Evolutionary conservation across 2,113 vertebrate species (phyloP), one percentile per base, ranked within the genome.

Genomic region (Scolopax mira): DNA sequence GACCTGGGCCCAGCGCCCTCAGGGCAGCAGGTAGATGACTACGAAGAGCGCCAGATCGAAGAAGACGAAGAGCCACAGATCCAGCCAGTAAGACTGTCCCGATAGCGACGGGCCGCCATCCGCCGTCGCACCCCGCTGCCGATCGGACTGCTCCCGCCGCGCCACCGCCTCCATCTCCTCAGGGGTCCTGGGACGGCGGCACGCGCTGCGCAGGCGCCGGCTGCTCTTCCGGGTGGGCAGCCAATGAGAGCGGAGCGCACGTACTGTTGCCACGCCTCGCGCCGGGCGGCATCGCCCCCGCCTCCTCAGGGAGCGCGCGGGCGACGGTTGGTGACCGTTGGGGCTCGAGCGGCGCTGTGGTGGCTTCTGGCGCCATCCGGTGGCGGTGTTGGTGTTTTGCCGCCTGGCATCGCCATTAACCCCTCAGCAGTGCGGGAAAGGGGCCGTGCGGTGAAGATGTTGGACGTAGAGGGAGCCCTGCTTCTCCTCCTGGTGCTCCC

Each of bases 61-160:
- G 14, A 99, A 41, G 28, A 99, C 10, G 79, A 99, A 99, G 16
- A 98, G 79, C 98, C 98, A 99, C 9, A 99, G 69, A 60, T 99
- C 99, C 79, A 99, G 97, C 99, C 99, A 99, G 96, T 99, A 99
- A 2, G 98, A 99, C 33, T 98, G 98, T 57, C 98, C 97, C 5
- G 98, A 98, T 17, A 98, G 80, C 18, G 89, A 73, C 8, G 5
- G 73, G 18, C 19, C 25, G 3, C 17, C 21, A 48, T 19, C 27
- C 3, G 6, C 46, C 9, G 1, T 58, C 14, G 5, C 67, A 2
- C 8, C 25, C 35, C 2, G 51, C 57, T 18, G 52, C 74, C 11
- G 77, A n/a, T 11, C 25, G 57, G 11, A 11, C 31, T 8, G 15
- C 58, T 14, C 37, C 77, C 39, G 89, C 78, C 41, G 69, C 74